Conservation (phyloP, 2,888 invertebrate species). For the Agonopterix arenella region DNA sequence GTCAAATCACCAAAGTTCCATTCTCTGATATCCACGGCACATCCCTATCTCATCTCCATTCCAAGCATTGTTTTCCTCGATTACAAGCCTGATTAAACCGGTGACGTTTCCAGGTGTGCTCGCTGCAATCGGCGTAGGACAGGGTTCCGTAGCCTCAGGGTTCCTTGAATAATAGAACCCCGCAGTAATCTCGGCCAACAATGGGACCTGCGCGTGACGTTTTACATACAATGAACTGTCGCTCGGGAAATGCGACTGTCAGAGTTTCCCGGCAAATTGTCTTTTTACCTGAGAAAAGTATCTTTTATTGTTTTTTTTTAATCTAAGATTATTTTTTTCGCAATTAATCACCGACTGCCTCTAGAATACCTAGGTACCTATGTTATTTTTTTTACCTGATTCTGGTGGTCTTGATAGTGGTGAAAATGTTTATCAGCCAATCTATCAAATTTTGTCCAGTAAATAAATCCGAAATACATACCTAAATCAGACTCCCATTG, state of each 20-base stretch:
- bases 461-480: too few relatives aligned
- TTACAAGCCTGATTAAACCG: constrained; percentile 66
- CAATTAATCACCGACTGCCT: not conserved
- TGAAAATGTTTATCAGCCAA: too few relatives aligned
- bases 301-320: too few relatives aligned
- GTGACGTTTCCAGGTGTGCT: constrained; percentile 22
- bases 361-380: too few relatives aligned
- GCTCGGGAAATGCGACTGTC: constrained; percentile 42
- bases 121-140: not conserved
- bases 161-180: constrained; percentile 54
- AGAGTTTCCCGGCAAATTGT: constrained; percentile 15
- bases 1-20: not conserved
- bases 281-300: not conserved
- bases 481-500: too few relatives aligned
- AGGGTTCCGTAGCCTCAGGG: constrained; percentile 27
- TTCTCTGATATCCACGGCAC: not conserved
- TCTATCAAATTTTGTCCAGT: too few relatives aligned
- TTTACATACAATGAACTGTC: constrained; percentile 66
- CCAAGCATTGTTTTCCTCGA: constrained; percentile 59
- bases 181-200: constrained; percentile 66
- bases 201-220: constrained; percentile 64
- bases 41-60: not conserved
- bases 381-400: too few relatives aligned
- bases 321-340: not conserved
- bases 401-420: too few relatives aligned